These are phyloP conservation scores for Drosophila histrio DNA, from an alignment of 2,888 invertebrate genomes.

Conservation along the genomic window DNA sequence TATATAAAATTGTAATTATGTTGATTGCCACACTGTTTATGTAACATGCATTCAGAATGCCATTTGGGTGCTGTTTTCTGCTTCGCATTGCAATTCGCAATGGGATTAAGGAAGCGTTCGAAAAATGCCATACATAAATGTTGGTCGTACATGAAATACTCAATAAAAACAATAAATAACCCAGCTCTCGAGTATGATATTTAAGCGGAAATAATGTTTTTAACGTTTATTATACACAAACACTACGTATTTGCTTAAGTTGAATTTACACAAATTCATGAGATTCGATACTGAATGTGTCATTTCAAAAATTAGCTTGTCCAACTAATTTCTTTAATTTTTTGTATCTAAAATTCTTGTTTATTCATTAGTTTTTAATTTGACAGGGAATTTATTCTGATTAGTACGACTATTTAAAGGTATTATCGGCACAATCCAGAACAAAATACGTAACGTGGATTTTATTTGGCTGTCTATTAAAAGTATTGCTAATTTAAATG, in stretches of 20 bases:
- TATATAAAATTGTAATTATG: constrained; percentile 49
- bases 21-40: constrained; percentile 41
- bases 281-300: neutral
- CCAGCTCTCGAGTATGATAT: constrained; percentile 2
- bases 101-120: constrained; percentile 30
- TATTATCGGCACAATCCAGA: neutral
- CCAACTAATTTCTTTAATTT: neutral
- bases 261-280: neutral
- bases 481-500: constrained; percentile 39
- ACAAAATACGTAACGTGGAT: neutral
- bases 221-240: neutral
- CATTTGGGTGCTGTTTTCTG: constrained; percentile 18
- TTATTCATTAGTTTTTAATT: neutral
- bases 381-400: neutral
- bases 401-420: neutral
- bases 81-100: constrained; percentile 39
- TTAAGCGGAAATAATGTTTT: constrained; percentile 10
- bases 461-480: constrained; percentile 16
- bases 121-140: constrained; percentile 11
- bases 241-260: neutral
- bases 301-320: neutral
- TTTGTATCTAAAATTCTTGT: neutral
- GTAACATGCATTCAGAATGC: constrained; percentile 23
- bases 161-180: constrained; percentile 52
- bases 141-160: constrained; percentile 44